Conservation (phyloP, 2,113 vertebrate genomes). For the Tursiops truncatus region DNA sequence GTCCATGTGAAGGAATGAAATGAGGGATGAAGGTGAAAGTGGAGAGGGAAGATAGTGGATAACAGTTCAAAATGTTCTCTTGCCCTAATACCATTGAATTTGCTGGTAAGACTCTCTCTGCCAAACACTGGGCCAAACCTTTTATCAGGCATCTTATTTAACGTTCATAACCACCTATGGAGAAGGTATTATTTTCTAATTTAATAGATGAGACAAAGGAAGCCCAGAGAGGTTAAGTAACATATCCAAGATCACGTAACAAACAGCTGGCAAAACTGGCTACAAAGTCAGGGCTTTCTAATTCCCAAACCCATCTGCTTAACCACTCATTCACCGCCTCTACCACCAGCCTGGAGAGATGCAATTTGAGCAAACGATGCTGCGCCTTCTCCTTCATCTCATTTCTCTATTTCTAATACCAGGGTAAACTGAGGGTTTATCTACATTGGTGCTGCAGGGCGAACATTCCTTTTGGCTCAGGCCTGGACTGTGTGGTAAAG, state of each 20-base stretch:
- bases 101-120: background rate
- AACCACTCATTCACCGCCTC: background rate
- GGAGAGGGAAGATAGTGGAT: background rate
- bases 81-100: background rate
- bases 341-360: background rate
- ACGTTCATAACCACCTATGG: background rate
- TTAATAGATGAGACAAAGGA: background rate
- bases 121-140: background rate
- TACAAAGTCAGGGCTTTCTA: background rate
- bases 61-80: background rate
- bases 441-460: background rate
- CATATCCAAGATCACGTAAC: background rate
- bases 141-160: background rate
- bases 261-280: background rate
- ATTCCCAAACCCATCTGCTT: background rate
- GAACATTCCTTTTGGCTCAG: background rate
- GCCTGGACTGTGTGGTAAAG: background rate
- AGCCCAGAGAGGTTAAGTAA: background rate
- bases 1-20: background rate
- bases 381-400: background rate
- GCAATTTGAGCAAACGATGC: background rate
- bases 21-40: background rate
- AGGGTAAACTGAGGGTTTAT: background rate
- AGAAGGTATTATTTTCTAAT: background rate
- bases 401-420: background rate